Base-by-base conservation (phyloP, 2,797 vertebrate genomes). In the Urocyon cinereoargenteus region DNA sequence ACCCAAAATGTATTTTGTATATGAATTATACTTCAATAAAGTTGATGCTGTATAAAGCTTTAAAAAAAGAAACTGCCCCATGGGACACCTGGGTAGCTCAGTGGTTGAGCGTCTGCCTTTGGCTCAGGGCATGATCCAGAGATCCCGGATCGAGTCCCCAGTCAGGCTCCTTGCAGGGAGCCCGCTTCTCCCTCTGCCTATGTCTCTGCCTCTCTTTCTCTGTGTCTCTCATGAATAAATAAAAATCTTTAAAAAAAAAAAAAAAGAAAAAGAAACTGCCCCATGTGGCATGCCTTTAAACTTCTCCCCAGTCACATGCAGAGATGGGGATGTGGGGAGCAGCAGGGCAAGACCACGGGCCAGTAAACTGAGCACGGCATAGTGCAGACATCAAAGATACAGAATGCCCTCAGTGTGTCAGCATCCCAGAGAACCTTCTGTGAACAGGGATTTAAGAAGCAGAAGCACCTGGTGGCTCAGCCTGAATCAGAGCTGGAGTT, bases 11-110 rank as follows among this genome's bases (percentile, higher is more conserved):
- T 15, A 64, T 31, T 28, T 2, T 59, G 16, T 31, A 62, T 45
- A 36, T 68, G 66, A 95, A 82, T 79, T 68, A 53, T 55, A 36
- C n/a, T 72, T 86, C 89, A 72, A 40, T 70, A 49, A 81, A 90
- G 49, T 19, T 64, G 15, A 55, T 45, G 40, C 40, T 45, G 40
- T 45, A 45, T 45, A 45, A 45, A 45, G 40, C 40, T 45, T 8
- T 45, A 45, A 45, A 45, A 45, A 45, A 45, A 45, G 40, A 45
- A 45, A 64, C 15, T 22, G 12, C 28, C 85, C 36, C 34, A 31
- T 16, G 34, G 40, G 40, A 45, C 40, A 45, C 40, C 40, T 45
- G 40, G 40, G 40, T 45, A 45, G 40, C 40, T 45, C 40, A 45
- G 40, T 45, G 40, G 40, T 8, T 45, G 40, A 45, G 40, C 7